A percentile compares a stretch with the other conserved stretches of the same genome.
phyloP scores from a whole-genome alignment of 1,140 invertebrate species.

The Drosophila pruinosa region DNA sequence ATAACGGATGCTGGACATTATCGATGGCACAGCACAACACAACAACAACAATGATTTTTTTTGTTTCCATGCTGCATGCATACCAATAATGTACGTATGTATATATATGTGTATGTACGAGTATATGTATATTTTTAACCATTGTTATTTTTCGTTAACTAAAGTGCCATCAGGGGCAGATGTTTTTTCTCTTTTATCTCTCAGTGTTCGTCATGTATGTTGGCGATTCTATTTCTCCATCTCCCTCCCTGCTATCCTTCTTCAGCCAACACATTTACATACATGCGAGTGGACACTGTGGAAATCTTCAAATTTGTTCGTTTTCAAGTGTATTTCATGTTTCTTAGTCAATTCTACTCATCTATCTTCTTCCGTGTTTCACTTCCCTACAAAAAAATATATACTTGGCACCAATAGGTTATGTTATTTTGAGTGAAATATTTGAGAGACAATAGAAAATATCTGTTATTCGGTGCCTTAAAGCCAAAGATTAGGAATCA shows the following conservation, averaged over 20 bases:
- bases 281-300: conserved; percentile 51
- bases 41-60: conserved; percentile 34
- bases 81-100: conserved; percentile 12
- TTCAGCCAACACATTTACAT: conserved; percentile 17
- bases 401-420: too few species aligned
- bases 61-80: conserved; percentile 54
- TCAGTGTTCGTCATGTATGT: conserved; percentile 36
- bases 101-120: background rate
- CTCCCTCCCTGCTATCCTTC: conserved; percentile 17
- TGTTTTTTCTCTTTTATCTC: conserved; percentile 73
- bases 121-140: conserved; percentile 68
- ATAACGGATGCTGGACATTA: conserved; percentile 77
- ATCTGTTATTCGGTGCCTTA: too few species aligned
- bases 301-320: conserved; percentile 52
- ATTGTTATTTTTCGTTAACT: conserved; percentile 79
- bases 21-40: conserved; percentile 51
- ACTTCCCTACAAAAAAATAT: too few species aligned
- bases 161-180: conserved; percentile 81
- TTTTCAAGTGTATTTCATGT: conserved; percentile 13
- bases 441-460: too few species aligned
- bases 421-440: too few species aligned
- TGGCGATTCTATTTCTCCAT: conserved; percentile 26
- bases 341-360: background rate
- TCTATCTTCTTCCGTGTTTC: background rate
- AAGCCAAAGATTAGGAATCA: too few species aligned